These are phyloP conservation scores for Gymnocypris eckloni DNA, from an alignment of 2,797 vertebrate species.

Conservation along the genomic window DNA sequence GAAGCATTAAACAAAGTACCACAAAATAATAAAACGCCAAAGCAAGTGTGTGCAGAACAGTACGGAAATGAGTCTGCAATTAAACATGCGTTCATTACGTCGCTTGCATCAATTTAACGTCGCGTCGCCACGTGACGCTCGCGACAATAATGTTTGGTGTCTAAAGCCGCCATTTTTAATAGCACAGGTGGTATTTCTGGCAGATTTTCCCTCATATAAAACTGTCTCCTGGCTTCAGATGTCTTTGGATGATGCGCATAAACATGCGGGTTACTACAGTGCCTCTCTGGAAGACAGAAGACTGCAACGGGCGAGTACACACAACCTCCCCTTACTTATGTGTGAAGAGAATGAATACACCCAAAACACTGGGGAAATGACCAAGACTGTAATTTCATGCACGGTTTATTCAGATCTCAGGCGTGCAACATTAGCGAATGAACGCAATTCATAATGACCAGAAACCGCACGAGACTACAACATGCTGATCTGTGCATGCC, in stretches of 20 bases:
- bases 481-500: not conserved
- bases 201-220: not conserved
- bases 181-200: no score
- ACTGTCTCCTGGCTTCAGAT: not conserved
- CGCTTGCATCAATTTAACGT: not conserved
- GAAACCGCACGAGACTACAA: constrained; percentile 14
- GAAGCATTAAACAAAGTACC: not conserved
- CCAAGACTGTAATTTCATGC: constrained; percentile 46
- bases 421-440: constrained; percentile 27
- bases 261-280: not conserved
- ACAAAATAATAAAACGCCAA: not conserved
- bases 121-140: not conserved
- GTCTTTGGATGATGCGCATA: not conserved
- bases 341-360: not conserved
- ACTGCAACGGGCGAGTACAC: not conserved
- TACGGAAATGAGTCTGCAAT: not conserved
- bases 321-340: not conserved
- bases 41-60: not conserved
- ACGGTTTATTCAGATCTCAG: constrained; percentile 48
- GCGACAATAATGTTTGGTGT: not conserved
- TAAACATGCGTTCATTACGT: not conserved
- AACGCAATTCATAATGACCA: constrained; percentile 39
- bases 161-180: not conserved
- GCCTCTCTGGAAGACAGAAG: not conserved
- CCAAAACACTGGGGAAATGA: constrained; percentile 9